Base-by-base conservation (phyloP, 1,140 invertebrate species). In the Parasteatoda tepidariorum region DNA sequence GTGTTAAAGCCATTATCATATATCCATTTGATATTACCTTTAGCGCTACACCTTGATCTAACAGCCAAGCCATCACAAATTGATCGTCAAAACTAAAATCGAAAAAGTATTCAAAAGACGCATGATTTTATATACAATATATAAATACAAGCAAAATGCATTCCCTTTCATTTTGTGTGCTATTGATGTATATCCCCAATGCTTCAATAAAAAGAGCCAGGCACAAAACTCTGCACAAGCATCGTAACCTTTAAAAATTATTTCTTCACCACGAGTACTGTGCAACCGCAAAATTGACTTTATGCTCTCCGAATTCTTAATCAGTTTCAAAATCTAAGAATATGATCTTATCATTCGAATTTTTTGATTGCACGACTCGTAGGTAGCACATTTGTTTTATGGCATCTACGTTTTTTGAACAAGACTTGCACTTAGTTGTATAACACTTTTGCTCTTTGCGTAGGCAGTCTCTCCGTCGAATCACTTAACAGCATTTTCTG, bases 91-190 rank as follows among this genome's bases (percentile, higher is more conserved):
- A 84, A 13, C 70, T 59, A 1, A 9, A 9, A 59, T 13, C 15
- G 24, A 59, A 59, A 59, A n/a, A 59, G 15, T 15, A 22, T 15
- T 59, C 1, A 9, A n/a, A 1, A 22, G n/a, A 59, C 15, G 7
- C 9, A 7, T 9, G 24, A n/a, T 15, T n/a, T 22, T 2, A 59
- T 26, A 59, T 26, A n/a, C 15, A 59, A 15, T 59, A 15, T 22
- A 7, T 9, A 3, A 59, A 59, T 59, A 22, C 2, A 22, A 3
- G 24, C n/a, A n/a, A n/a, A n/a, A n/a, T n/a, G 24, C 9, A n/a
- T 59, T n/a, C 22, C 38, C 84, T 34, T 73, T 70, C 62, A 59
- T 38, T 24, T 84, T 79, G 18, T 81, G 84, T 6, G 57, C 41
- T 22, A 84, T 26, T 15, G 34, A 59, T 26, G 61, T 78, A 59